phyloP scores from a whole-genome alignment of 2,797 vertebrate species.

The Sebastes dallii region DNA sequence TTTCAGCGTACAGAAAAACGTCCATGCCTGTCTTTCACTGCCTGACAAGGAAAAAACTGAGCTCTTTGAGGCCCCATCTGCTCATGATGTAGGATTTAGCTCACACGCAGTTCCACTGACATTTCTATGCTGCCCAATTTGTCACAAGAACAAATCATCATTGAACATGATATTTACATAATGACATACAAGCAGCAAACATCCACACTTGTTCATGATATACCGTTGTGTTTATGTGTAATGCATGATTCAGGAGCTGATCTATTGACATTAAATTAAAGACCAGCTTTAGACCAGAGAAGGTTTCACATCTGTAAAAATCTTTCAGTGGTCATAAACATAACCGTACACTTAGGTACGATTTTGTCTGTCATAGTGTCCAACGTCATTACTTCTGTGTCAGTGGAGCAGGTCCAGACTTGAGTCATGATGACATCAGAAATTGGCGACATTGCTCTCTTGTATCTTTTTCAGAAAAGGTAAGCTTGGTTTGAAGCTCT shows the following conservation, averaged over 20 bases:
- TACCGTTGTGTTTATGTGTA: background rate
- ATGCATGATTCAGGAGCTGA: background rate
- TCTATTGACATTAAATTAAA: background rate
- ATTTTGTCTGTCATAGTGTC: background rate
- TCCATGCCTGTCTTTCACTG: slow-evolving; percentile 47
- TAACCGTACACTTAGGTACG: background rate
- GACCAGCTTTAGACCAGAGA: background rate
- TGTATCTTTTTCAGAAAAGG: background rate
- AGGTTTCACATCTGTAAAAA: background rate
- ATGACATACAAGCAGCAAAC: background rate
- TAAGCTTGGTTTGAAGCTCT: background rate
- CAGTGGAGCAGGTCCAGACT: slow-evolving; percentile 8
- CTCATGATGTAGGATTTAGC: slow-evolving; percentile 52
- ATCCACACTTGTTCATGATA: background rate
- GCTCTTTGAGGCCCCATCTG: slow-evolving; percentile 46
- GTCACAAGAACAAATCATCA: slow-evolving; percentile 28
- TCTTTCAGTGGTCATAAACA: background rate
- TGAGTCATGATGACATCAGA: slow-evolving; percentile 19
- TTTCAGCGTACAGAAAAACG: slow-evolving; percentile 39
- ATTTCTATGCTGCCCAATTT: slow-evolving; percentile 23
- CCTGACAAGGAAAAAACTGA: slow-evolving; percentile 53
- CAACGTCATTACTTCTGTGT: slow-evolving; percentile 11
- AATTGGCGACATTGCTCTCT: background rate
- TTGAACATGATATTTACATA: background rate
- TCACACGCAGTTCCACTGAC: slow-evolving; percentile 25